Evolutionary conservation across 2,888 invertebrate genomes (phyloP), one percentile per base, ranked within the genome.

Genomic region (Lymantria monacha): DNA sequence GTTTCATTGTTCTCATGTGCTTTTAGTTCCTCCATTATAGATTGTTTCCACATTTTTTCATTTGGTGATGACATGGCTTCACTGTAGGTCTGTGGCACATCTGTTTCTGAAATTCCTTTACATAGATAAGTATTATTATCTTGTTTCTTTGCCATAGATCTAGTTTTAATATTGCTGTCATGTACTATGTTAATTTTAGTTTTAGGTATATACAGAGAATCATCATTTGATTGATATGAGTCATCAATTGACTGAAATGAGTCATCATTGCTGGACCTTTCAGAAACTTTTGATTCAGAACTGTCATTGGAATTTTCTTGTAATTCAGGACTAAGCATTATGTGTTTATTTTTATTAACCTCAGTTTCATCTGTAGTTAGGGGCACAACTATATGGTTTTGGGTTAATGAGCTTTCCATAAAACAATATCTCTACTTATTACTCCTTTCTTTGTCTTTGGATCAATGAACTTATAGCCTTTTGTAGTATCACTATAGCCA

Each of bases 381-480:
- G 30, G 43, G 31, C 12, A 43, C n/a, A 5, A 43, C 43, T 43
- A 31, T n/a, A 43, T 43, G 30, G 31, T 43, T 43, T 14, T 44
- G 36, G 5, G 10, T 36, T 15, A 36, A 14, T 44, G 44, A 36
- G 10, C 14, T 55, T 53, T 59, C 55, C 14, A 59, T 15, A 48
- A 59, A 38, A 49, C 10, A 1, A 58, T 51, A 52, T 58, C 53
- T 51, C 59, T 53, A 44, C 55, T 53, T 30, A 46, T 55, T 9
- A 49, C 30, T 14, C 48, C 30, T 55, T 55, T 51, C 11, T 36
- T 33, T 36, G 44, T 36, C 14, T 44, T 46, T 50, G 51, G 49
- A 55, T 52, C 47, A 33, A 49, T 45, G 30, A 55, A 37, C 31
- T 49, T 30, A 30, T 55, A 55, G 12, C 49, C 49, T 33, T 55